phyloP scores from a whole-genome alignment of 2,797 vertebrate species.

The Gallinago solitaria region DNA sequence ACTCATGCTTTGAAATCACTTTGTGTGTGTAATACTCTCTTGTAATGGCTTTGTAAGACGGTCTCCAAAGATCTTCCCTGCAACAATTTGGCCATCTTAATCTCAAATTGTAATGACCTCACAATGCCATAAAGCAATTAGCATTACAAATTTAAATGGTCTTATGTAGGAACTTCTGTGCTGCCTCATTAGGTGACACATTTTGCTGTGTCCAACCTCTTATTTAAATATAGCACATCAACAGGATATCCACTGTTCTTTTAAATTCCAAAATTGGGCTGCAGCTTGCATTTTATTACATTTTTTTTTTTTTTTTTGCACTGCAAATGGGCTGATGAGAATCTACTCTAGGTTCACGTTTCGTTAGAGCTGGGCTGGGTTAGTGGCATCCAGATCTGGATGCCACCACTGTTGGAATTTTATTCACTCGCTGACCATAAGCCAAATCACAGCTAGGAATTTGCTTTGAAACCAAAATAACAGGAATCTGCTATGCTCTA shows the following conservation, averaged over 20 bases:
- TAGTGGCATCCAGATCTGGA: neutral
- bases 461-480: slow-evolving; percentile 54
- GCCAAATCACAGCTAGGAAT: slow-evolving; percentile 52
- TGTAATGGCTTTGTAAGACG: slow-evolving; percentile 43
- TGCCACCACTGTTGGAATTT: slow-evolving; percentile 19
- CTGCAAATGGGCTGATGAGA: slow-evolving; percentile 12
- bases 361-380: neutral
- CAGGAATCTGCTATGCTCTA: slow-evolving; percentile 4
- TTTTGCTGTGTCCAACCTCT: slow-evolving; percentile 31
- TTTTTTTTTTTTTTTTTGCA: neutral
- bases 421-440: slow-evolving; percentile 30
- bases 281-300: slow-evolving; percentile 11
- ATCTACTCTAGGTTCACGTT: slow-evolving; percentile 3
- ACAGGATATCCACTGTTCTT: neutral
- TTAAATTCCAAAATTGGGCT: slow-evolving; percentile 15
- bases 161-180: slow-evolving; percentile 69
- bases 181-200: slow-evolving; percentile 73
- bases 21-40: slow-evolving; percentile 18
- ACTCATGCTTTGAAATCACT: slow-evolving; percentile 57
- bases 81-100: slow-evolving; percentile 65
- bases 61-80: slow-evolving; percentile 70
- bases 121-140: slow-evolving; percentile 75
- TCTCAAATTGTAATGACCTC: slow-evolving; percentile 73
- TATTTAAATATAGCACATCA: slow-evolving; percentile 37
- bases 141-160: slow-evolving; percentile 72